Conservation (phyloP, 2,797 vertebrate genomes). For the Syncerus caffer region DNA sequence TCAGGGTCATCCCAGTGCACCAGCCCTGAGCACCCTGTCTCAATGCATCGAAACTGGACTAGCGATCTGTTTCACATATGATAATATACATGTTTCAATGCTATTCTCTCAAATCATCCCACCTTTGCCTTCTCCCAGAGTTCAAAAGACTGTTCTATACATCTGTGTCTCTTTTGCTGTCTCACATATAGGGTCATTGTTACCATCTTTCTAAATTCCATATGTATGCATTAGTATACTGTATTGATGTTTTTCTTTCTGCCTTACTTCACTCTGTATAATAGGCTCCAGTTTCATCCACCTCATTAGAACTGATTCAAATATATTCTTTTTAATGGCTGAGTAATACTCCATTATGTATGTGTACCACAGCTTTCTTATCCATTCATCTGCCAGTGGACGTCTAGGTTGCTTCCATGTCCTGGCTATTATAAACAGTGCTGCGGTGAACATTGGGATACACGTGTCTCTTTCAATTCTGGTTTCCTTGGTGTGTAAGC, state of each 20-base stretch:
- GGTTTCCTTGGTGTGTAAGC: background rate
- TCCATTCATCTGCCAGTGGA: accelerated
- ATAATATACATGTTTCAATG: background rate
- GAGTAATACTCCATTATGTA: background rate
- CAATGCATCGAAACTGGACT: background rate
- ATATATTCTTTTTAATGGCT: background rate
- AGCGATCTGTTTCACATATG: background rate
- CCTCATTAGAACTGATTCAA: background rate
- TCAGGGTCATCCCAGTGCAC: background rate
- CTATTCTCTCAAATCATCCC: background rate
- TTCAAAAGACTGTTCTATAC: background rate
- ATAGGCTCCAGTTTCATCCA: background rate
- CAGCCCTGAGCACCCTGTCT: background rate
- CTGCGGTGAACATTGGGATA: background rate
- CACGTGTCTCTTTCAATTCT: background rate
- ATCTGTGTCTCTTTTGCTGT: background rate
- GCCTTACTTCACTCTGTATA: background rate
- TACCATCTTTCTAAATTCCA: background rate
- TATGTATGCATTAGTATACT: background rate
- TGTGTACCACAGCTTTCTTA: background rate
- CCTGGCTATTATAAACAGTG: background rate
- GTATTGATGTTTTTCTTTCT: background rate
- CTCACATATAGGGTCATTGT: background rate
- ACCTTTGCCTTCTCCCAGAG: background rate
- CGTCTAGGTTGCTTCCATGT: background rate